Conservation (phyloP, 2,113 vertebrate species). For the Paedocypris sp. region DNA sequence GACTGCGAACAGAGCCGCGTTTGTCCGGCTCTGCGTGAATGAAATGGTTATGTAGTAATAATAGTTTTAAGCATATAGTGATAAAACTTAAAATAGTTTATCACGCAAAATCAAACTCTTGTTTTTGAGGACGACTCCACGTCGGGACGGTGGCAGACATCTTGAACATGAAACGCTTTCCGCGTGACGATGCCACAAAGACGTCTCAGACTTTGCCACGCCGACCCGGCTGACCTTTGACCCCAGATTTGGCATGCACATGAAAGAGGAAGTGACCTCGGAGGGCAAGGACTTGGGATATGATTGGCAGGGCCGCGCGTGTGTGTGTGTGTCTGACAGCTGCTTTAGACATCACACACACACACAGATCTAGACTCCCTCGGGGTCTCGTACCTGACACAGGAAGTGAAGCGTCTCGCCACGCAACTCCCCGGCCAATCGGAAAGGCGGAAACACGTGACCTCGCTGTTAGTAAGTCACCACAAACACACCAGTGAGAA, state of each 20-base stretch:
- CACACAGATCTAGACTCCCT: constrained; percentile 18
- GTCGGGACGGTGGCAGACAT: background rate
- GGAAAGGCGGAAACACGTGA: constrained; percentile 15
- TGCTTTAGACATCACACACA: constrained; percentile 33
- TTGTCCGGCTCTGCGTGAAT: no score
- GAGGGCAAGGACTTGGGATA: background rate
- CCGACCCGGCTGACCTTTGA: constrained; percentile 3
- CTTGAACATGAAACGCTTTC: background rate
- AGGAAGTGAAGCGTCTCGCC: constrained; percentile 25
- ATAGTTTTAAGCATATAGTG: no score
- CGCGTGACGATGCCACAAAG: background rate
- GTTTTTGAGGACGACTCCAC: no score
- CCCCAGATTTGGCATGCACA: constrained; percentile 14
- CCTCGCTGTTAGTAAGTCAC: constrained; percentile 25
- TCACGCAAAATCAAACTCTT: no score
- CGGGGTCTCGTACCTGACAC: constrained; percentile 20
- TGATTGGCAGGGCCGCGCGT: constrained; percentile 7
- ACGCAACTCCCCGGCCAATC: constrained; percentile 16
- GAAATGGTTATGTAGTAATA: no score
- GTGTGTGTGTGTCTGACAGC: constrained; percentile 1
- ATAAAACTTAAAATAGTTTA: no score
- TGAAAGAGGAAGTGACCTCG: constrained; percentile 10
- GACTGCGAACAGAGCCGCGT: no score
- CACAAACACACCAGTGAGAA: constrained; percentile 18
- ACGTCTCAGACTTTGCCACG: background rate